Evolutionary conservation across 2,888 invertebrate species (phyloP).

Genomic region (Perithous albicinctus): DNA sequence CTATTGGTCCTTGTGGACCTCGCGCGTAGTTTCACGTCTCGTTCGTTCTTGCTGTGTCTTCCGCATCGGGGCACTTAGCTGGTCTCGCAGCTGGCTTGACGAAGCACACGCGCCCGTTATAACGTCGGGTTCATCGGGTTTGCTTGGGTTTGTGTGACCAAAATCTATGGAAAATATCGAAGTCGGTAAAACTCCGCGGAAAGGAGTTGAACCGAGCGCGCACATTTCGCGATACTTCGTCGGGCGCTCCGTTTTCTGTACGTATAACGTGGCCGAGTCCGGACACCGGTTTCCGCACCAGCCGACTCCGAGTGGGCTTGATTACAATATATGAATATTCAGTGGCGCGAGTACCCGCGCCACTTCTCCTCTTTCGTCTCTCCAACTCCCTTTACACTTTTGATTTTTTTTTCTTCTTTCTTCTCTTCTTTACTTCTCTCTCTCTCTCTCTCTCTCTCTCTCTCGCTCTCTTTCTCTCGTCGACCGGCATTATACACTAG

Average conservation of each 20-base stretch:
- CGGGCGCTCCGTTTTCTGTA: slow-evolving; percentile 9
- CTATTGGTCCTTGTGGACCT: not conserved
- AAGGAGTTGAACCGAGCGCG: slow-evolving; percentile 70
- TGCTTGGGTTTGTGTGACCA: slow-evolving; percentile 1
- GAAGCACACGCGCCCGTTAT: slow-evolving; percentile 24
- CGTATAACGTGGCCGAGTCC: slow-evolving; percentile 36
- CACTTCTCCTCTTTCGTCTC: slow-evolving; percentile 67
- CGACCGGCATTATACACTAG: slow-evolving; percentile 56
- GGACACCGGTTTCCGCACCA: slow-evolving; percentile 55
- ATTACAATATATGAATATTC: slow-evolving; percentile 85
- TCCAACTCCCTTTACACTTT: slow-evolving; percentile 34
- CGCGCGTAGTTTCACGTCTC: slow-evolving; percentile 48
- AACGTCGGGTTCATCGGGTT: slow-evolving; percentile 7
- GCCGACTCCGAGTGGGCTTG: slow-evolving; percentile 66
- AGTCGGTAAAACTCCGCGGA: slow-evolving; percentile 65
- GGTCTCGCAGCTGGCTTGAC: slow-evolving; percentile 31
- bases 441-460: slow-evolving; percentile 67
- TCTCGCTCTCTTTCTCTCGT: slow-evolving; percentile 53
- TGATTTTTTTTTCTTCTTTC: slow-evolving; percentile 12
- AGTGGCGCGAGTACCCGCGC: slow-evolving; percentile 75
- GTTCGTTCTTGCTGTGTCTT: slow-evolving; percentile 36
- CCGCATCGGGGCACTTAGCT: slow-evolving; percentile 48
- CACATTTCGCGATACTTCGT: slow-evolving; percentile 25
- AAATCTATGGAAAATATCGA: slow-evolving; percentile 62
- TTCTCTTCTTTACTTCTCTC: not conserved